A percentile compares a stretch with the other conserved stretches of the same genome.
phyloP scores from a whole-genome alignment of 1,140 invertebrate species.

The Diplogasteroides magnus region DNA sequence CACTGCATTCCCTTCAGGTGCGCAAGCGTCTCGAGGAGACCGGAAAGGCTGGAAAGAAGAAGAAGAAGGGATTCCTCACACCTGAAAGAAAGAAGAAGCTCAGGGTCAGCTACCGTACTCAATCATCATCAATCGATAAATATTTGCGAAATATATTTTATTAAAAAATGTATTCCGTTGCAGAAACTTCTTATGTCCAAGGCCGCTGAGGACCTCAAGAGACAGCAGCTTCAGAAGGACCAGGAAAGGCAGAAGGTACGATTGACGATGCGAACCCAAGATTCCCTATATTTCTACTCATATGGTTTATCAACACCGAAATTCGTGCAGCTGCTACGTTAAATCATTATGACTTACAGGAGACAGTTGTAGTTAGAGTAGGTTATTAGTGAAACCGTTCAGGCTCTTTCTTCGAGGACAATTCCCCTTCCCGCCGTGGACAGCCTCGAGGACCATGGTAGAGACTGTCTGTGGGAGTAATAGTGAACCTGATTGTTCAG shows the following conservation, averaged over 20 bases:
- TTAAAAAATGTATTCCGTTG: constrained; percentile 38
- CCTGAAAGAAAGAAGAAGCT: constrained; percentile 48
- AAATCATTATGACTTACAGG: too few species aligned
- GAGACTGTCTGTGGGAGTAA: neutral
- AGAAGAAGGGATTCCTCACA: constrained; percentile 43
- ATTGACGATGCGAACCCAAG: too few species aligned
- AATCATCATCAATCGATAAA: neutral
- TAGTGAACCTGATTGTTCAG: constrained; percentile 61
- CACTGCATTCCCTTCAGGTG: constrained; percentile 20
- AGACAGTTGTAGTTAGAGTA: too few species aligned
- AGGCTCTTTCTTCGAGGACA: constrained; percentile 78
- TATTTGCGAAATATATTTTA: neutral
- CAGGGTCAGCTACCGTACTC: constrained; percentile 50
- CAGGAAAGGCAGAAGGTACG: constrained; percentile 78
- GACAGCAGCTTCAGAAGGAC: constrained; percentile 94
- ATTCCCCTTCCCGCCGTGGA: constrained; percentile 47
- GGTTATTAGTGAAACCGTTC: too few species aligned
- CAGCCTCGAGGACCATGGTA: constrained; percentile 49
- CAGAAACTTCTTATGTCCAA: constrained; percentile 92
- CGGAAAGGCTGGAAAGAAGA: constrained; percentile 41
- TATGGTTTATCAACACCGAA: too few species aligned
- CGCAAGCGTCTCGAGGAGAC: constrained; percentile 43
- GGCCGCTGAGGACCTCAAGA: constrained; percentile 97
- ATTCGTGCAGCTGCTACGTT: too few species aligned
- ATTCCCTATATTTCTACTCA: too few species aligned